Evolutionary conservation across 64 coral and sea anemone genomes (phyloP), one percentile per base, ranked within the genome.

Genomic region (Montipora capricornis): DNA sequence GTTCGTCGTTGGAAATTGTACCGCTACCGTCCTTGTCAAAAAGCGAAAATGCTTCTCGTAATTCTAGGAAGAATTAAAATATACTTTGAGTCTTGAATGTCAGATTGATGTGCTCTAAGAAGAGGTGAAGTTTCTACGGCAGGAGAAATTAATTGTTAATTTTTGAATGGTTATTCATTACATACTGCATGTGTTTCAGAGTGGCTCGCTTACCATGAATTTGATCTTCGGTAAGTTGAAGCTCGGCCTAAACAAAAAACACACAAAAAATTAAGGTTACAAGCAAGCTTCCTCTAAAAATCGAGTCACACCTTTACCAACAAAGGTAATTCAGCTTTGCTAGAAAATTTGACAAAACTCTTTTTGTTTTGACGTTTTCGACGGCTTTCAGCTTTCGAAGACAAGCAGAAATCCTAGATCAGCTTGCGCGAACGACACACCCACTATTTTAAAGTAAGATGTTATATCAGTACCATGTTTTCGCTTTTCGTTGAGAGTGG

Each of bases 21-120:
- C 94, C 94, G 53, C 89, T 92, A 8, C 84, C 83, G 78, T 95
- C 94, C n/a, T 91, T 92, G 73, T 95, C 94, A 73, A 95, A 95
- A 11, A 95, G 90, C 26, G 78, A 75, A 53, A 95, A 95, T 1
- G 94, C 94, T 58, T 95, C 94, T 14, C 91, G 84, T 29, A 95
- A 57, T 46, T 92, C 94, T 95, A 64, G 3, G 46, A 17, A 71
- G 19, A 8, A 78, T 15, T 6, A 19, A 76, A 45, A 44, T 2
- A 78, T 46, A 76, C 15, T 77, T 26, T 9, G 46, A 45, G 0
- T 15, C 5, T 10, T 15, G 11, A 47, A 77, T 47, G 9, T 37
- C 44, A 47, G 75, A 5, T 77, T 48, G 2, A 4, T 64, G 53
- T 44, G 55, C 52, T 64, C 60, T 47, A 51, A 59, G 80, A 11